Percentiles rank a stretch among this genome's conserved stretches.
phyloP scores from a whole-genome alignment of 1,140 invertebrate genomes.

The Fopius arisanus region DNA sequence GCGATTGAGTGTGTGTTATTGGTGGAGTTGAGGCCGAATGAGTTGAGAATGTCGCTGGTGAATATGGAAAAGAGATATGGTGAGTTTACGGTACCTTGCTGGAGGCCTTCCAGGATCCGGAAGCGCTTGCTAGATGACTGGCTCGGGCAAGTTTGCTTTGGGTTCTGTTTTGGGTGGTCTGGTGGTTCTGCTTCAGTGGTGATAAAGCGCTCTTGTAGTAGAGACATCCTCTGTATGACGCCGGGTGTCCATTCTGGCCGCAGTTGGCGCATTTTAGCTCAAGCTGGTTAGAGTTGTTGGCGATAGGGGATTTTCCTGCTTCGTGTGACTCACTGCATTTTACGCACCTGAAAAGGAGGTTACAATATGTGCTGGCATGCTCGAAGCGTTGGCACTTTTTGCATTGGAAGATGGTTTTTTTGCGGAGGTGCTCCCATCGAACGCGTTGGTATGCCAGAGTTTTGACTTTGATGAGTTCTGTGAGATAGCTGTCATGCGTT shows the following conservation, averaged over 20 bases:
- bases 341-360: no score
- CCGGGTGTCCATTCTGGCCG: slow-evolving; percentile 8
- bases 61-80: slow-evolving; percentile 37
- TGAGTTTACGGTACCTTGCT: slow-evolving; percentile 38
- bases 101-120: slow-evolving; percentile 31
- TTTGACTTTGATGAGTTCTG: no score
- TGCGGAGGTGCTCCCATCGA: no score
- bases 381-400: no score
- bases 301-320: not conserved
- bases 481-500: no score
- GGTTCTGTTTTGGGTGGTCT: not conserved
- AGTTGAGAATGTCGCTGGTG: slow-evolving; percentile 19
- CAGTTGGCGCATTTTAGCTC: slow-evolving; percentile 23
- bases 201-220: not conserved
- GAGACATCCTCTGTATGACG: not conserved
- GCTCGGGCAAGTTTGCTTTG: not conserved
- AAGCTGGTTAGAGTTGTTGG: not conserved
- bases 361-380: no score
- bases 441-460: no score
- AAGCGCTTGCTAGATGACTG: not conserved
- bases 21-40: not conserved
- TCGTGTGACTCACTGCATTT: not conserved
- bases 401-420: no score
- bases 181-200: not conserved
- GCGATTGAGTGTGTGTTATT: not conserved